Conservation (phyloP, 2,113 vertebrate species). For the Pseudolaguvia tuberculata region DNA sequence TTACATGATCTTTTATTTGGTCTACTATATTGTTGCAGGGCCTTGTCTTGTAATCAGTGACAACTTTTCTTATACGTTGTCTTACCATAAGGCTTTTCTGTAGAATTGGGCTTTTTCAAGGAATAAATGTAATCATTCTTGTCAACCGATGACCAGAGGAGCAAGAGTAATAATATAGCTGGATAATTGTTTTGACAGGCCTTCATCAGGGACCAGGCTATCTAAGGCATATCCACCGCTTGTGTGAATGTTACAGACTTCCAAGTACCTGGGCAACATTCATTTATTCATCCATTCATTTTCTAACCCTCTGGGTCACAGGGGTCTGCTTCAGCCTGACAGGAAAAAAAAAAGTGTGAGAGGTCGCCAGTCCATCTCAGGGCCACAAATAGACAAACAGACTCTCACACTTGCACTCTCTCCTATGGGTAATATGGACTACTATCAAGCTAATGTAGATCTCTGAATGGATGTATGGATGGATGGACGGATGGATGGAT, state of each 20-base stretch:
- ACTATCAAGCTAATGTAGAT: no score
- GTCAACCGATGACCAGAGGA: not conserved
- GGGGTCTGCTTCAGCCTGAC: no score
- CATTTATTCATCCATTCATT: no score
- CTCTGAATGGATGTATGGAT: no score
- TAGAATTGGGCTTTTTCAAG: not conserved
- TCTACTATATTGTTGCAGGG: not conserved
- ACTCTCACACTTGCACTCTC: no score
- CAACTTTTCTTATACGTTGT: not conserved
- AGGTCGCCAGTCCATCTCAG: no score
- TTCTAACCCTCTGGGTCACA: no score
- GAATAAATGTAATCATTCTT: not conserved
- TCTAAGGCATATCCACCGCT: not conserved
- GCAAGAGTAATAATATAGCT: not conserved
- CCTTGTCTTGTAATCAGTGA: not conserved
- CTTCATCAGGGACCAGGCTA: not conserved
- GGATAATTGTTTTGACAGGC: conserved; percentile 1
- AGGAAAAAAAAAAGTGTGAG: no score
- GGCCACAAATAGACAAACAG: no score
- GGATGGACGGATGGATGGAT: no score
- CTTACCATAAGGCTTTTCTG: not conserved
- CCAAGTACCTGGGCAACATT: not conserved
- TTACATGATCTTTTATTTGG: not conserved
- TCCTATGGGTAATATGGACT: no score
- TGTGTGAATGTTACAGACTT: not conserved